Evolutionary conservation across 2,113 vertebrate species (phyloP), one percentile per base, ranked within the genome.

Genomic region (Lampris incognitus): DNA sequence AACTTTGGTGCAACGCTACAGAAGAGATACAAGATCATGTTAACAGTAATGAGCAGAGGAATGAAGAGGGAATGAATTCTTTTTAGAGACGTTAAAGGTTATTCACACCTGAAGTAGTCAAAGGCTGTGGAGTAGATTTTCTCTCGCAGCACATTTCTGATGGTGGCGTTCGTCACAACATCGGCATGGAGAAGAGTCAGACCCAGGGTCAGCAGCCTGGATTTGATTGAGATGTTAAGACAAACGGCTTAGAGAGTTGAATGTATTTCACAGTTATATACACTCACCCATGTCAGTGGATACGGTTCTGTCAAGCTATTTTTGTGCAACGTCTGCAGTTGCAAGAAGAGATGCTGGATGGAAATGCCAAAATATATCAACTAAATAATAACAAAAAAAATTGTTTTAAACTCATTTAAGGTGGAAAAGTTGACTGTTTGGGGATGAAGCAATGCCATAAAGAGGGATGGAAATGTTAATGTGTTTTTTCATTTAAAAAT

Each of bases 71-170:
- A 24, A 54, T 13, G 13, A 3, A 0, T 4, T 66, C 54, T 39
- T 60, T 52, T 51, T 1, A 44, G 0, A 39, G 24, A 24, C 24
- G 24, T 24, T 24, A 24, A 24, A 24, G 6, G 24, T 37, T 8
- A 48, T 71, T 59, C 48, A 3, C 91, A 99, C 98, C 97, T 98
- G 93, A 99, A 99, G 87, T 98, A 99, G 92, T 99, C 98, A 79
- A 98, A 99, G n/a, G 97, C 97, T 0, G 97, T 97, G 2, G 98
- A 99, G 81, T 99, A 99, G 84, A 99, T 97, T 93, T 99, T 99
- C 83, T 99, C 98, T 40, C 98, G 93, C 46, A 99, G 95, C 62
- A 99, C 97, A 0, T 99, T 99, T 79, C 97, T 95, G 81, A 97
- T 95, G 40, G 97, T 99, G 77, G 97, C 94, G 6, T 97, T 98